A percentile compares a stretch with the other conserved stretches of the same genome.
Conservation (phyloP, 2,113 vertebrate species). For the Reinhardtius hippoglossoides region DNA sequence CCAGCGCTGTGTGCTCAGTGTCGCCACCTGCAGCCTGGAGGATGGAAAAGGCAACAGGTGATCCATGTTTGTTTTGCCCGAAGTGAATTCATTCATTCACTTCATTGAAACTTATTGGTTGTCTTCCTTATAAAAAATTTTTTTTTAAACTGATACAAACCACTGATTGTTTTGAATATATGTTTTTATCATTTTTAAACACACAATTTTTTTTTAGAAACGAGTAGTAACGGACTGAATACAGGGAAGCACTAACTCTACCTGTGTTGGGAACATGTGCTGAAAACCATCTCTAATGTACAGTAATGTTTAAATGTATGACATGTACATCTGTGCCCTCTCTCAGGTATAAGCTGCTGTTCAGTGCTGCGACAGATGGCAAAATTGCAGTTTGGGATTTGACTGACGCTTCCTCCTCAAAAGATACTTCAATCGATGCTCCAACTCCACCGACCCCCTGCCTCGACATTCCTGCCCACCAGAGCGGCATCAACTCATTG, state of each 20-base stretch:
- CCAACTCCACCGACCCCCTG: conserved; percentile 69
- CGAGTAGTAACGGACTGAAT: too few species aligned
- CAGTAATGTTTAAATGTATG: background rate
- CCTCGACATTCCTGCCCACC: conserved; percentile 85
- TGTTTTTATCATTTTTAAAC: background rate
- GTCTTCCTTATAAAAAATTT: too few species aligned
- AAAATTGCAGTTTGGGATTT: conserved; percentile 91
- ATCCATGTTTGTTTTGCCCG: background rate
- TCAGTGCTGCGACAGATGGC: conserved; percentile 93
- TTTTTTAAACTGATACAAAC: background rate
- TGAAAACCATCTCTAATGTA: background rate
- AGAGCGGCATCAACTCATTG: conserved; percentile 92
- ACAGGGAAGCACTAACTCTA: too few species aligned
- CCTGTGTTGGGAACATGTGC: too few species aligned
- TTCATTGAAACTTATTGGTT: background rate
- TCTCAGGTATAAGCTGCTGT: conserved; percentile 85
- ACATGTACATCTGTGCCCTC: background rate
- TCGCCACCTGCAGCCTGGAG: conserved; percentile 77
- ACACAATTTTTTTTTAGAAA: too few species aligned
- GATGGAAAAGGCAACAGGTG: conserved; percentile 80
- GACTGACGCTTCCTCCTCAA: conserved; percentile 59
- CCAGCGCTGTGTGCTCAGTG: conserved; percentile 93
- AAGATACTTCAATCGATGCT: conserved; percentile 23
- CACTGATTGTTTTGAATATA: background rate
- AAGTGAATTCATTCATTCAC: background rate